Evolutionary conservation across 1,140 invertebrate species (phyloP), one percentile per base, ranked within the genome.

Genomic region (Drosophila mauritiana): DNA sequence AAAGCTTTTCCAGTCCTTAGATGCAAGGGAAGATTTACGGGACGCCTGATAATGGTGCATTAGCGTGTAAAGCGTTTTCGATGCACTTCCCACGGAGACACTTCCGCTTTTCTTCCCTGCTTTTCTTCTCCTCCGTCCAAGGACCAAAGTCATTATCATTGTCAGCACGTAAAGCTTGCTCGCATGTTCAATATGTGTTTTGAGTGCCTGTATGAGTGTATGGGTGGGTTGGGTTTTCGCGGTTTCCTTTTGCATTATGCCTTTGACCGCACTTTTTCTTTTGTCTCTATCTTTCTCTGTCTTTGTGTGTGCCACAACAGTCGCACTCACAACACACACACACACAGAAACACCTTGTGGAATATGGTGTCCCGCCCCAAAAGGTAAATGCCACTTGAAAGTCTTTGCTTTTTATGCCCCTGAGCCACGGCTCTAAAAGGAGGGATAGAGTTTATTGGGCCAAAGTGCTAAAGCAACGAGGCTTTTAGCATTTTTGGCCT

Each of bases 11-110:
- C 82, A 77, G 65, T 49, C 65, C 74, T 25, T 79, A 70, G 79
- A 58, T 72, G 84, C 75, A 86, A 86, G 82, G 88, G 82, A 86
- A 86, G 82, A 86, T 86, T 88, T 86, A 86, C 82, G 82, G 78
- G 80, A 3, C 83, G 65, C 73, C 70, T 79, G 82, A 83, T 86
- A 88, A 86, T 86, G 83, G 84, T 72, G 79, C 84, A 88, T 88
- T 86, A 83, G 82, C 79, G 82, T 86, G 83, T 52, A 82, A 56
- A 74, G 73, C 83, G 78, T 85, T 85, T 85, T 68, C 73, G 65
- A 75, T 85, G 82, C 82, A 88, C 83, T 85, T 75, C 64, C 78
- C 67, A 61, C 68, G 67, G 68, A 49, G 69, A 65, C 75, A 79
- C 46, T 61, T 74, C 53, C 62, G 3, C 49, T 2, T 10, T 40